A percentile compares a stretch with the other conserved stretches of the same genome.
Evolutionary conservation across 1,140 invertebrate genomes (phyloP).

Genomic region (Contarinia nasturtii): DNA sequence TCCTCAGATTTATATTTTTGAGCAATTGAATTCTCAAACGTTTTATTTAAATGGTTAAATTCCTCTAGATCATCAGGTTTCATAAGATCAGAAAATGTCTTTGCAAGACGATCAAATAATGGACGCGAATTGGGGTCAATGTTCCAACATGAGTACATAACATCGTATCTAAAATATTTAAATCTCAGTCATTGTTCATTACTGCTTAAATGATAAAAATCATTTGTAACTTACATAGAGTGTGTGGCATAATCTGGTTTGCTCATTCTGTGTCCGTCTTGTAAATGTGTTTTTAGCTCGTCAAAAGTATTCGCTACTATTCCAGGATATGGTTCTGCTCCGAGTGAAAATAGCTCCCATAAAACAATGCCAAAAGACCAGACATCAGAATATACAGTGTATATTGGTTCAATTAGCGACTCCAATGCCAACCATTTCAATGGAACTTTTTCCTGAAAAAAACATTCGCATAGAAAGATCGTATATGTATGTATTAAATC

Average conservation of each 20-base stretch:
- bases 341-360: no score
- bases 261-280: constrained; percentile 72
- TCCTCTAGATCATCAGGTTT: no score
- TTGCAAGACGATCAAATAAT: constrained; percentile 52
- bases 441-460: constrained; percentile 44
- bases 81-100: constrained; percentile 46
- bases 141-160: constrained; percentile 76
- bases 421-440: constrained; percentile 73
- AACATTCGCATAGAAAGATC: no score
- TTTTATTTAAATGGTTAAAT: no score
- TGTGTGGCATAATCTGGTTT: constrained; percentile 58
- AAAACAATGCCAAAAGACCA: no score
- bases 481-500: no score
- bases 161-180: constrained; percentile 51
- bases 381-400: constrained; percentile 78
- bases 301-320: no score
- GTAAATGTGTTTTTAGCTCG: no score
- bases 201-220: neutral
- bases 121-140: constrained; percentile 56
- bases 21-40: no score
- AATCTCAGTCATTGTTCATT: neutral
- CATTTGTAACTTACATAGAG: constrained; percentile 32
- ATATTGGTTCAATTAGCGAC: constrained; percentile 56
- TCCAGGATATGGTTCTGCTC: no score
- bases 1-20: no score